Evolutionary conservation across 1,140 invertebrate species (phyloP).

Genomic region (Helicoverpa zea): DNA sequence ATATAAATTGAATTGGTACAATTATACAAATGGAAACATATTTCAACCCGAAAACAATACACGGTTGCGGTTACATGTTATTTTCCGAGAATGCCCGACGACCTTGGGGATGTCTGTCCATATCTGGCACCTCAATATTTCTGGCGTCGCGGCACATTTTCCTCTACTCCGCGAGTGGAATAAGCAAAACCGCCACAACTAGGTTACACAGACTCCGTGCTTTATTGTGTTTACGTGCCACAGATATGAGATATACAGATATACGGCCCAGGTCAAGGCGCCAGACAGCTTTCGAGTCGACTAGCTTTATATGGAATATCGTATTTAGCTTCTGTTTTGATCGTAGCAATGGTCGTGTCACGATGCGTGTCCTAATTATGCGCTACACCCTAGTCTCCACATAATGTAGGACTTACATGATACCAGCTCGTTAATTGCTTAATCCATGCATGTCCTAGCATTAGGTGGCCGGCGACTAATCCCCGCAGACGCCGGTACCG

Average conservation of each 20-base stretch:
- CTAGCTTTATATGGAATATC: slow-evolving; percentile 74
- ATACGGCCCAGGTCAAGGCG: slow-evolving; percentile 79
- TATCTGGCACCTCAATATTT: slow-evolving; percentile 60
- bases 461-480: slow-evolving; percentile 57
- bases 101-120: slow-evolving; percentile 57
- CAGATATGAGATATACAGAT: slow-evolving; percentile 82
- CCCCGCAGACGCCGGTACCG: slow-evolving; percentile 58
- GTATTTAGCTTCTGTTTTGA: slow-evolving; percentile 75
- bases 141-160: slow-evolving; percentile 64
- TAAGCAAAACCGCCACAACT: slow-evolving; percentile 75
- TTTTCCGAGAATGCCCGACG: slow-evolving; percentile 52
- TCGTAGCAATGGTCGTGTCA: slow-evolving; percentile 68
- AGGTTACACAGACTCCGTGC: slow-evolving; percentile 77
- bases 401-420: slow-evolving; percentile 71
- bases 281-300: slow-evolving; percentile 77
- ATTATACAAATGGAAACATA: slow-evolving; percentile 39
- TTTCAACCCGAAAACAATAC: slow-evolving; percentile 45
- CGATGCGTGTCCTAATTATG: slow-evolving; percentile 68
- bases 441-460: slow-evolving; percentile 76
- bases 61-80: slow-evolving; percentile 45
- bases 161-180: slow-evolving; percentile 71
- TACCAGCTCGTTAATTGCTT: slow-evolving; percentile 68
- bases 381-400: slow-evolving; percentile 72
- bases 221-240: slow-evolving; percentile 85
- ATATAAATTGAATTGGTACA: slow-evolving; percentile 28